Evolutionary conservation across 2,888 invertebrate species (phyloP).

Genomic region (Megamerina dolium): DNA sequence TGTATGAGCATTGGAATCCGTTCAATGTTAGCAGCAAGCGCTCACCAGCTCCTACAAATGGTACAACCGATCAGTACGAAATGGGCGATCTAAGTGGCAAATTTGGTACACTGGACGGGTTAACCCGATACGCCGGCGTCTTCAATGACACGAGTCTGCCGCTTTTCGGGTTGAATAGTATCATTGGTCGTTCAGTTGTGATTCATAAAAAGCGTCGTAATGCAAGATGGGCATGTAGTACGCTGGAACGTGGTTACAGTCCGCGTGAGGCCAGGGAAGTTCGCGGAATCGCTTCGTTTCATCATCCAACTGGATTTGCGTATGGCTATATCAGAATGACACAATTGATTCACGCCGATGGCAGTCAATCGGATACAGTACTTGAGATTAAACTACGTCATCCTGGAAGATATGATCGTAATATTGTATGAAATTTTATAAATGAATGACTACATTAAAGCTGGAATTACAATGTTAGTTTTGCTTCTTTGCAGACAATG

Average conservation of each 20-base stretch:
- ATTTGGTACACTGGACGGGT: slow-evolving; percentile 68
- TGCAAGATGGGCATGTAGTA: slow-evolving; percentile 77
- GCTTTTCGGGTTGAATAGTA: slow-evolving; percentile 73
- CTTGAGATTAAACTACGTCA: slow-evolving; percentile 86
- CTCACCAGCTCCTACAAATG: slow-evolving; percentile 58
- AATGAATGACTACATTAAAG: background rate
- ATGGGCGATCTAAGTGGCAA: slow-evolving; percentile 82
- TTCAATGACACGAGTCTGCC: slow-evolving; percentile 79
- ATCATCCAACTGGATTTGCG: slow-evolving; percentile 75
- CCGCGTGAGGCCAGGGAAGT: slow-evolving; percentile 81
- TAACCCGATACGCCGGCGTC: slow-evolving; percentile 54
- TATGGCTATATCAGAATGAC: slow-evolving; percentile 82
- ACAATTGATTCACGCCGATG: slow-evolving; percentile 81
- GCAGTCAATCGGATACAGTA: slow-evolving; percentile 79
- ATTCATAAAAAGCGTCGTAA: slow-evolving; percentile 64
- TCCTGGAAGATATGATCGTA: slow-evolving; percentile 78
- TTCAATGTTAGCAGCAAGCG: slow-evolving; percentile 60
- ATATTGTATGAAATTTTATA: slow-evolving; percentile 59
- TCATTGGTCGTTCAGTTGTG: slow-evolving; percentile 80
- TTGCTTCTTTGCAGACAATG: slow-evolving; percentile 55
- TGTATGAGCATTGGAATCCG: slow-evolving; percentile 86
- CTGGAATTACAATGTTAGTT: background rate
- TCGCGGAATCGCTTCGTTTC: slow-evolving; percentile 83
- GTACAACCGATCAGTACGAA: slow-evolving; percentile 80
- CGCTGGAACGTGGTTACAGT: slow-evolving; percentile 79